Percentiles rank a stretch among this genome's conserved stretches.
These are phyloP conservation scores for Drosophila pectinifera DNA, from an alignment of 1,140 invertebrate species.

Conservation along the genomic window DNA sequence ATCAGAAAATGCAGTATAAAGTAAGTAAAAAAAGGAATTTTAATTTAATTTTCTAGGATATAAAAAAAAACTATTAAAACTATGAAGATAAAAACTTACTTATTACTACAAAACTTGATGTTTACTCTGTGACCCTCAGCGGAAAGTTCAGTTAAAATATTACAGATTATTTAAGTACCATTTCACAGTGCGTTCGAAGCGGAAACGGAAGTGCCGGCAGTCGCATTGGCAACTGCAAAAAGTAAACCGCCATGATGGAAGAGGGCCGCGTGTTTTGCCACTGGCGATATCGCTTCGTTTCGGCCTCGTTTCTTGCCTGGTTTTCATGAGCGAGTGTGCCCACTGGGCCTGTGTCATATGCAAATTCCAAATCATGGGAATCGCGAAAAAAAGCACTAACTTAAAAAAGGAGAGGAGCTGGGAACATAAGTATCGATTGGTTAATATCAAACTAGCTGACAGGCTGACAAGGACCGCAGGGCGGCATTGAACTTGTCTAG, in stretches of 20 bases:
- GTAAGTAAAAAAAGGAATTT: no score
- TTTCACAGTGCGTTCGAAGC: slow-evolving; percentile 47
- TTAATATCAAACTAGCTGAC: slow-evolving; percentile 73
- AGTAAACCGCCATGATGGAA: slow-evolving; percentile 27
- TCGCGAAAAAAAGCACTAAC: slow-evolving; percentile 1
- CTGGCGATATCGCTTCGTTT: slow-evolving; percentile 31
- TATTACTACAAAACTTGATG: no score
- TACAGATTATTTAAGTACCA: slow-evolving; percentile 19
- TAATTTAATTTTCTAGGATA: no score
- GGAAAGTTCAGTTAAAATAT: slow-evolving; percentile 5
- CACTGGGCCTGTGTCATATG: slow-evolving; percentile 43
- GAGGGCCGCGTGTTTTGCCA: slow-evolving; percentile 34
- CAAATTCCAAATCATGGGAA: slow-evolving; percentile 52
- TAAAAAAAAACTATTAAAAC: no score
- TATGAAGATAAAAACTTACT: no score
- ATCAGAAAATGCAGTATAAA: no score
- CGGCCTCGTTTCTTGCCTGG: slow-evolving; percentile 2
- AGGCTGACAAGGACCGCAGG: slow-evolving; percentile 64
- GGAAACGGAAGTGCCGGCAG: slow-evolving; percentile 71
- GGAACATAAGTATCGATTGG: slow-evolving; percentile 77
- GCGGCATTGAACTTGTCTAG: slow-evolving; percentile 74
- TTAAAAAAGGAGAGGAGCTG: slow-evolving; percentile 1
- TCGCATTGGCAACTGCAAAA: slow-evolving; percentile 35
- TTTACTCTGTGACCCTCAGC: not conserved
- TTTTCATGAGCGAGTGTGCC: slow-evolving; percentile 14